These are phyloP conservation scores for Tryphoninae sp. DNA, from an alignment of 2,888 invertebrate genomes.

Conservation along the genomic window DNA sequence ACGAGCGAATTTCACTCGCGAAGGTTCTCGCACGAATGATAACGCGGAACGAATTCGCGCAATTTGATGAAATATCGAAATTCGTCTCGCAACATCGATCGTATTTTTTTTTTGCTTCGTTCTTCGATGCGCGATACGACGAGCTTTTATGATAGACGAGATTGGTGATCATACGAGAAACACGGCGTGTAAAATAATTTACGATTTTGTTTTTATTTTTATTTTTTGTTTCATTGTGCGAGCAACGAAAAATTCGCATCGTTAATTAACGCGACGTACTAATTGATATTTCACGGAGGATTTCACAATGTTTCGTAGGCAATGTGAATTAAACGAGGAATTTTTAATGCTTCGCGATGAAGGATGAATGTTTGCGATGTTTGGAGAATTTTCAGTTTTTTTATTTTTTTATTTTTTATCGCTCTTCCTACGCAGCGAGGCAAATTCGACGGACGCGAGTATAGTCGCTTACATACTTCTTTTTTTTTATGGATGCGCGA, in stretches of 20 bases:
- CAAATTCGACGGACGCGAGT: constrained; percentile 6
- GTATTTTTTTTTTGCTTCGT: too few species aligned
- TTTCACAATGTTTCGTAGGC: background rate
- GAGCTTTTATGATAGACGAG: too few species aligned
- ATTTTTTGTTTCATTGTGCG: background rate
- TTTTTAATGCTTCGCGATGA: background rate
- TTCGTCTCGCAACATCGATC: background rate
- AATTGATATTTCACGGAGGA: constrained; percentile 24
- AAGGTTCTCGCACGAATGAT: background rate
- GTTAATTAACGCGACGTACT: background rate
- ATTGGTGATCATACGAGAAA: too few species aligned
- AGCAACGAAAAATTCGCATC: background rate
- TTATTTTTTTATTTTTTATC: background rate
- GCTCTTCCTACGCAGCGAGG: background rate
- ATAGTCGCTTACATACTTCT: background rate
- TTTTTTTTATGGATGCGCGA: constrained; percentile 2
- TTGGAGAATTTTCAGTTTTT: constrained; percentile 25
- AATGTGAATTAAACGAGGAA: constrained; percentile 3
- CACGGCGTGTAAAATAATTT: too few species aligned
- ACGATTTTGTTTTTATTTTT: background rate
- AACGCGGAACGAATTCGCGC: background rate
- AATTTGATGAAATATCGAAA: background rate
- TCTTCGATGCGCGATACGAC: too few species aligned
- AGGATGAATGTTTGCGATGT: background rate
- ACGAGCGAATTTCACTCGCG: background rate